Conservation (phyloP, 2,797 vertebrate species). For the Rousettus madagascariensis region DNA sequence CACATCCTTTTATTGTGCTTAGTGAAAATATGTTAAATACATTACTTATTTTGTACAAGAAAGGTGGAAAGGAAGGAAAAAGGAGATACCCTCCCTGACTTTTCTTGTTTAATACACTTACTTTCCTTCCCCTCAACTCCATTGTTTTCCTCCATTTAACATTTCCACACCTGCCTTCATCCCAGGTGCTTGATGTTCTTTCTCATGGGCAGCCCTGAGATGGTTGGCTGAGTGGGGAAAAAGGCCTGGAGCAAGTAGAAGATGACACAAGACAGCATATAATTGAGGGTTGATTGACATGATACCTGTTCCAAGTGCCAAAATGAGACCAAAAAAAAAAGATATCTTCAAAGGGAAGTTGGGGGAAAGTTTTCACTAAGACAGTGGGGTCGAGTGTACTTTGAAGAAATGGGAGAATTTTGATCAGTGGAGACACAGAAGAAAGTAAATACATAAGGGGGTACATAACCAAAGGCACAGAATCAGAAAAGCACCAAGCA, state of each 20-base stretch:
- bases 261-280: not conserved
- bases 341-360: not conserved
- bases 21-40: constrained; percentile 22
- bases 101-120: not conserved
- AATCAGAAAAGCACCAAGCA: constrained; percentile 27
- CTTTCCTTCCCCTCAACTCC: not conserved
- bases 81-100: not conserved
- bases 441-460: not conserved
- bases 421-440: not conserved
- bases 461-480: not conserved
- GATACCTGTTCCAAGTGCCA: not conserved
- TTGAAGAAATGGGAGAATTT: not conserved
- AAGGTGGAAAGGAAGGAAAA: not conserved
- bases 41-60: constrained; percentile 16
- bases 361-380: not conserved
- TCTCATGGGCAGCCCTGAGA: not conserved
- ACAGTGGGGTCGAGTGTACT: not conserved
- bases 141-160: not conserved
- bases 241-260: not conserved
- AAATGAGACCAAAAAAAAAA: not conserved
- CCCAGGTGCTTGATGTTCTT: not conserved
- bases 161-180: not conserved
- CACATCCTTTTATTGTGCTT: constrained; percentile 44
- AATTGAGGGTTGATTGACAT: not conserved
- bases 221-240: not conserved